Evolutionary conservation across 2,113 vertebrate genomes (phyloP), one percentile per base, ranked within the genome.

Genomic region (Hippocampus mohnikei): DNA sequence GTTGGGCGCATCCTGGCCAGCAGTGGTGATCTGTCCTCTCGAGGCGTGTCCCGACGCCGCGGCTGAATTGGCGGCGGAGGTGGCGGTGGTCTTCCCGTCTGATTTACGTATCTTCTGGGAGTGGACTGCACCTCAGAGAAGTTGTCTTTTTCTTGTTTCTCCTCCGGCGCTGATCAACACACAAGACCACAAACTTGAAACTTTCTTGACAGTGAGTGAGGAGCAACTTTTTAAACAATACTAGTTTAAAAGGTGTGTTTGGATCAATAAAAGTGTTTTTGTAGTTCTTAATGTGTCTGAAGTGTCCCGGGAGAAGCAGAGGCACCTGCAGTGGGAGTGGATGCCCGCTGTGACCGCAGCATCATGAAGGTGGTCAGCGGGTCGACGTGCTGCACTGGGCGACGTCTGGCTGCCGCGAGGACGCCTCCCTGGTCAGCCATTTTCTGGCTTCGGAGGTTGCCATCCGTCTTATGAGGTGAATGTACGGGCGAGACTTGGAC

Each of bases 301-400:
- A 37, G 33, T 37, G 12, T 58, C 25, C 25, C 3, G 25, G 25
- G 2, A 10, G 25, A 9, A 58, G 60, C 37, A 62, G 29, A 40
- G 46, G 5, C 20, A 65, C 63, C 63, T 65, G 40, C 12, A 44
- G 37, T 48, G 67, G 25, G 8, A n/a, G 53, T 1, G 56, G 71
- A 4, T 1, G 1, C 41, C 66, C 79, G 84, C 60, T 84, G 85
- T 46, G 83, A 82, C 42, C 90, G 79, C 20, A 91, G 77, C 60
- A 79, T 80, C 72, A 91, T 89, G 78, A 91, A 91, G 60, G 46
- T 74, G 69, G 76, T 72, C 61, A 91, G 60, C 27, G 86, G 84
- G 72, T 90, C 88, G 1, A 75, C 20, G 68, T 73, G 69, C 21
- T 70, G 67, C 27, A 74, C 42, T 16, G 71, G 71, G 29, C 41